phyloP scores from a whole-genome alignment of 2,113 vertebrate species.

The Buteo buteo region DNA sequence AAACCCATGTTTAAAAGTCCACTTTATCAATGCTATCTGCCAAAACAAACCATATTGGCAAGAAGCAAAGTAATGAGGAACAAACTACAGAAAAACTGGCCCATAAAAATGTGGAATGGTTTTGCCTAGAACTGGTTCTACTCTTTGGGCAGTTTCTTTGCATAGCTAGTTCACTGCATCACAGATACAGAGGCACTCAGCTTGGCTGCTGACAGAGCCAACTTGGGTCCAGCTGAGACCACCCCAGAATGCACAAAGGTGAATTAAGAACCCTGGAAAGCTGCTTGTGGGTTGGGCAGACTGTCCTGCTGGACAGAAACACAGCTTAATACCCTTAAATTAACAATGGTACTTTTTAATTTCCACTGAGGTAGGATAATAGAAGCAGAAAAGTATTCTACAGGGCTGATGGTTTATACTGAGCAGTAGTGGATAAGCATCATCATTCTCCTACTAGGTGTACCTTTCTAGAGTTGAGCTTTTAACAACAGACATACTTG shows the following conservation, averaged over 20 bases:
- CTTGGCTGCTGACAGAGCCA: background rate
- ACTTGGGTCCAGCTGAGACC: background rate
- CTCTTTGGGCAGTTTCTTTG: background rate
- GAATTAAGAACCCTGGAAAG: background rate
- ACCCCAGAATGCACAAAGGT: background rate
- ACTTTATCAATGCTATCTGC: background rate
- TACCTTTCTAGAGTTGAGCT: constrained; percentile 72
- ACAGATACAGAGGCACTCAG: background rate
- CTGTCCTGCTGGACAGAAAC: background rate
- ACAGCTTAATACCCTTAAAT: background rate
- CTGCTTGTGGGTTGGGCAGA: background rate
- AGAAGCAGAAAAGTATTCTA: background rate
- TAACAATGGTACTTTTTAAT: background rate
- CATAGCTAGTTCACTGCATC: background rate
- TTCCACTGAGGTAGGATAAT: background rate
- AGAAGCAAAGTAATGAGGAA: background rate
- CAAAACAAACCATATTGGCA: background rate
- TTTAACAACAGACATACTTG: constrained; percentile 83
- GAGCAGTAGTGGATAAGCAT: constrained; percentile 39
- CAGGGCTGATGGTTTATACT: constrained; percentile 8
- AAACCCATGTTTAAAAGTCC: background rate
- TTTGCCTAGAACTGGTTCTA: background rate
- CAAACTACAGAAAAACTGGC: background rate
- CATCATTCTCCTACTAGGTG: constrained; percentile 65
- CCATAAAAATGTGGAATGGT: background rate